Evolutionary conservation across 2,888 invertebrate genomes (phyloP), one percentile per base, ranked within the genome.

Genomic region (Ochropacha duplaris): DNA sequence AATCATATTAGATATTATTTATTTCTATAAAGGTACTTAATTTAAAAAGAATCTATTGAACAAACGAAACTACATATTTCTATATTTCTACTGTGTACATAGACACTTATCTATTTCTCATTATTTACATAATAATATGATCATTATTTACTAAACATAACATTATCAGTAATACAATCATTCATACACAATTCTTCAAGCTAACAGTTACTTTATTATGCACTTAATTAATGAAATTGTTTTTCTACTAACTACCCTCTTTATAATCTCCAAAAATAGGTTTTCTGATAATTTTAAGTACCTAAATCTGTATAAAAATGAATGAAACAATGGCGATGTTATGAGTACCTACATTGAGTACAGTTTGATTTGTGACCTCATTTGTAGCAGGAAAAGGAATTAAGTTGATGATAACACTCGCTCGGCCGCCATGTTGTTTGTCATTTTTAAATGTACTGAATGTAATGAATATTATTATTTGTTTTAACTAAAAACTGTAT

Each of bases 371-470:
- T 87, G 84, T 92, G 92, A 92, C 92, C 92, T 91, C 91, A 92
- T 90, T 90, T 83, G 72, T 81, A 82, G 74, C 88, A 91, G 91
- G 91, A 91, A 91, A 91, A 78, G 86, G 87, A 86, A 86, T 87
- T 87, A 85, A 86, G 88, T 86, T 88, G 86, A 84, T 86, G 84
- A 91, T 89, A 90, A 87, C 84, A 76, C 78, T 72, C 76, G 68
- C 66, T 69, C 66, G 62, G 76, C 76, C 66, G 80, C 79, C 86
- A 82, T 81, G 71, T 83, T 81, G 82, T 79, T 79, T 70, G 78
- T 74, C 76, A 76, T 68, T 64, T 66, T 71, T 65, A 70, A 70
- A 62, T 69, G 64, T 63, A 61, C 65, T 59, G 57, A 65, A 54
- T 31, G 11, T 11, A 36, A 0, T n/a, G 0, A 2, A 6, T 5